Evolutionary conservation across 2,888 invertebrate genomes (phyloP), one percentile per base, ranked within the genome.

Genomic region (Notodonta ziczac): DNA sequence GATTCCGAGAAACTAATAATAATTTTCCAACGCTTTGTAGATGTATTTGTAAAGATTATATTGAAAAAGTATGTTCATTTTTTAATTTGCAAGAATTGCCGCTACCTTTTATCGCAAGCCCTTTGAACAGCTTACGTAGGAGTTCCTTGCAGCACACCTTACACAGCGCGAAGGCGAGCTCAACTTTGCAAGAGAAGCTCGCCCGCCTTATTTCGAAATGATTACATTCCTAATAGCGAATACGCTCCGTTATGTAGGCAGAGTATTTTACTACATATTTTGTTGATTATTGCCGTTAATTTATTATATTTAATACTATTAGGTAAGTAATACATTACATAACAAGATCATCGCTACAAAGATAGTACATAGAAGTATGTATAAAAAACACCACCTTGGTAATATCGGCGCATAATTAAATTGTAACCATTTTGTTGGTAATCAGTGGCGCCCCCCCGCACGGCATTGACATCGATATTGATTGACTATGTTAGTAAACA

Each of bases 401-500:
- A 46, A 46, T 46, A 46, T 46, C 44, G 12, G 46, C 5, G 46
- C 46, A 46, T 59, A 59, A 56, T 56, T 56, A 56, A 44, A 12
- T 56, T 24, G 56, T 44, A 44, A 56, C 13, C 24, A 56, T 56
- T 32, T 57, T 57, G 24, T 54, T 39, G 12, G 24, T 39, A 54
- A 53, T 54, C n/a, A n/a, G 7, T 14, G 39, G 39, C n/a, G n/a
- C 32, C 32, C n/a, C n/a, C 32, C 39, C 54, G 8, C 54, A 58
- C 52, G 62, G 56, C 58, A 53, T 60, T 71, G 53, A 61, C 61
- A 60, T 59, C 42, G 54, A 69, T 63, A 54, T 54, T 39, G 65
- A 54, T 54, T 54, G 65, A 59, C 55, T 60, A 55, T 56, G 61
- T 56, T 61, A 57, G 50, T 58, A 70, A 64, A 66, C 65, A 66